phyloP scores from a whole-genome alignment of 2,113 vertebrate genomes.

The Oryzias melastigma region DNA sequence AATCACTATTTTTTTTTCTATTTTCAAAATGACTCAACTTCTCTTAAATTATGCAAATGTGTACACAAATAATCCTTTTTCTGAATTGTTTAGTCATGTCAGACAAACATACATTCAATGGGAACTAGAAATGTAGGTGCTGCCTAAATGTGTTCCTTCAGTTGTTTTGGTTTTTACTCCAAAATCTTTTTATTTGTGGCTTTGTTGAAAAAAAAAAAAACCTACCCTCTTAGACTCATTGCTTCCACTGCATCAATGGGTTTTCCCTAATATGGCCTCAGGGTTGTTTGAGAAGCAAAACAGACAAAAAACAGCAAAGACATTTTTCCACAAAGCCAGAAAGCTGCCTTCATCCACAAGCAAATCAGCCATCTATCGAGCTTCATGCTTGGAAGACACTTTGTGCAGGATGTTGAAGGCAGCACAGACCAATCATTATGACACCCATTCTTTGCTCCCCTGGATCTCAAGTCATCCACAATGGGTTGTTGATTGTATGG shows the following conservation, averaged over 20 bases:
- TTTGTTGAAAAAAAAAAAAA: too few species aligned
- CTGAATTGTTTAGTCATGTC: constrained; percentile 34
- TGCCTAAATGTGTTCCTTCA: too few species aligned
- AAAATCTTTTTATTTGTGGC: too few species aligned
- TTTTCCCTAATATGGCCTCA: constrained; percentile 60
- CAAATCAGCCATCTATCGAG: constrained; percentile 93
- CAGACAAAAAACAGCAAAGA: constrained; percentile 63
- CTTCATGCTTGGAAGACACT: constrained; percentile 89
- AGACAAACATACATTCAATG: constrained; percentile 35
- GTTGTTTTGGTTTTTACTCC: too few species aligned
- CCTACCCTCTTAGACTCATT: constrained; percentile 38
- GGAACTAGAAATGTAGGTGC: constrained; percentile 4
- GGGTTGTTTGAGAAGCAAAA: constrained; percentile 66
- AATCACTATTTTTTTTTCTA: constrained; percentile 17
- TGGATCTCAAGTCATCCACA: constrained; percentile 96
- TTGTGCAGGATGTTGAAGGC: constrained; percentile 86
- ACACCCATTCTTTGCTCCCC: constrained; percentile 88
- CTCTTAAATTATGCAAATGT: constrained; percentile 35
- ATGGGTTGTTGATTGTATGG: constrained; percentile 99
- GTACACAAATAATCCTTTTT: constrained; percentile 25
- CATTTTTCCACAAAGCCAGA: constrained; percentile 76
- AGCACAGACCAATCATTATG: constrained; percentile 95
- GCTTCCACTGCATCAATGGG: constrained; percentile 66
- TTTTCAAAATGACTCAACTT: constrained; percentile 23
- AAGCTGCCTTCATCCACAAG: constrained; percentile 91